Percentiles rank a stretch among this genome's conserved stretches.
phyloP scores from a whole-genome alignment of 2,113 vertebrate species.

The Cyprinodon tularosa region DNA sequence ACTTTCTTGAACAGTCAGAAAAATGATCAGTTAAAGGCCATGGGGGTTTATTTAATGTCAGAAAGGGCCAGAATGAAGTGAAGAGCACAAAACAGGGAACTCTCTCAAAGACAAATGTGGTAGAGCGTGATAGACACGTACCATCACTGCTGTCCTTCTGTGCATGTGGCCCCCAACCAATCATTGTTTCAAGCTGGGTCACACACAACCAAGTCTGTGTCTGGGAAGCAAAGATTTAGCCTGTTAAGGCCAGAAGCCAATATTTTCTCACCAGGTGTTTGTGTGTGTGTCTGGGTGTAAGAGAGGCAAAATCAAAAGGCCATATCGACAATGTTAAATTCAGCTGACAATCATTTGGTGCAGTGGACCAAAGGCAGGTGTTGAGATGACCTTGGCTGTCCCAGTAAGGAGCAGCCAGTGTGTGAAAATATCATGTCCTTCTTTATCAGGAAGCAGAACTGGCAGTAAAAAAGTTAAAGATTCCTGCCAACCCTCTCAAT shows the following conservation, averaged over 20 bases:
- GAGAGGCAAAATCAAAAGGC: constrained; percentile 49
- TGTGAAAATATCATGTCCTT: constrained; percentile 38
- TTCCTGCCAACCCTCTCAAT: background rate
- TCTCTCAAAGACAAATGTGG: constrained; percentile 40
- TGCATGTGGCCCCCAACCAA: constrained; percentile 33
- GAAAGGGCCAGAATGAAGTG: background rate
- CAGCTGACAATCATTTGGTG: constrained; percentile 69
- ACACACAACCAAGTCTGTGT: constrained; percentile 45
- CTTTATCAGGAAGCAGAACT: constrained; percentile 15
- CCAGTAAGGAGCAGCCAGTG: constrained; percentile 20
- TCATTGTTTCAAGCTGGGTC: constrained; percentile 49
- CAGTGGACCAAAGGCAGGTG: constrained; percentile 67
- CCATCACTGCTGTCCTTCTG: constrained; percentile 26
- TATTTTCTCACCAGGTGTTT: constrained; percentile 32
- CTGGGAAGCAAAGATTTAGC: constrained; percentile 45
- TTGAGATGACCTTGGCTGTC: constrained; percentile 63
- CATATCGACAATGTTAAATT: constrained; percentile 61
- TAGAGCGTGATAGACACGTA: background rate
- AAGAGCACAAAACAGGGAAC: background rate
- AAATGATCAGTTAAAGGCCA: background rate
- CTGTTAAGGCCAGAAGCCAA: constrained; percentile 47
- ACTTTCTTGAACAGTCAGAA: background rate
- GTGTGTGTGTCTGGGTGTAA: background rate
- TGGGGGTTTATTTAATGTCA: background rate
- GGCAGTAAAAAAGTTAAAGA: background rate